Conservation (phyloP, 2,797 vertebrate genomes). For the Lacerta agilis region DNA sequence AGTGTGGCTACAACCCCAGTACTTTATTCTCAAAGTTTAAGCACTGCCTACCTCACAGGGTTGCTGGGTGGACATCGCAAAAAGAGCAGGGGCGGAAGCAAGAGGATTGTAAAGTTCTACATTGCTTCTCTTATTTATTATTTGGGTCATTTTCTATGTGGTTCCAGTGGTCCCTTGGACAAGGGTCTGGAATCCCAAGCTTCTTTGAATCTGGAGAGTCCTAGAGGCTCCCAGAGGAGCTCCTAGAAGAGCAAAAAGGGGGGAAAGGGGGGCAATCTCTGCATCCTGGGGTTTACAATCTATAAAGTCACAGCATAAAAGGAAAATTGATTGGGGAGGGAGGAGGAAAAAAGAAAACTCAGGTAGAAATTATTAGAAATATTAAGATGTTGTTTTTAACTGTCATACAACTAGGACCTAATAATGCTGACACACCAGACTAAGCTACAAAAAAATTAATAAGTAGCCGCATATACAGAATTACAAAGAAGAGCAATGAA, state of each 20-base stretch:
- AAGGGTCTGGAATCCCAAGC: background rate
- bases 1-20: background rate
- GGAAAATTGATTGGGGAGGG: too few relatives aligned
- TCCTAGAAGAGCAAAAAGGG: too few relatives aligned
- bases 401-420: background rate
- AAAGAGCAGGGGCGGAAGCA: background rate
- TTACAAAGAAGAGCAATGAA: too few relatives aligned
- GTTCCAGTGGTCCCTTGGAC: background rate
- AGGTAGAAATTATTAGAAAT: background rate
- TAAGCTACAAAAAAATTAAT: background rate
- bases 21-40: background rate
- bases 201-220: background rate
- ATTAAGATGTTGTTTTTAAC: background rate
- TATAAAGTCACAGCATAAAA: too few relatives aligned
- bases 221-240: too few relatives aligned
- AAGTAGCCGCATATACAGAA: too few relatives aligned
- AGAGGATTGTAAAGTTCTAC: background rate
- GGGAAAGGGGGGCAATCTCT: too few relatives aligned
- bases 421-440: background rate
- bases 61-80: rapidly evolving
- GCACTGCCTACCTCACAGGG: background rate
- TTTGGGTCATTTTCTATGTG: background rate
- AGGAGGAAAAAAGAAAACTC: too few relatives aligned
- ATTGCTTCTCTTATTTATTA: background rate
- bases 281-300: too few relatives aligned